Evolutionary conservation across 1,140 invertebrate species (phyloP), one percentile per base, ranked within the genome.

Genomic region (Euura saliciscinereae): DNA sequence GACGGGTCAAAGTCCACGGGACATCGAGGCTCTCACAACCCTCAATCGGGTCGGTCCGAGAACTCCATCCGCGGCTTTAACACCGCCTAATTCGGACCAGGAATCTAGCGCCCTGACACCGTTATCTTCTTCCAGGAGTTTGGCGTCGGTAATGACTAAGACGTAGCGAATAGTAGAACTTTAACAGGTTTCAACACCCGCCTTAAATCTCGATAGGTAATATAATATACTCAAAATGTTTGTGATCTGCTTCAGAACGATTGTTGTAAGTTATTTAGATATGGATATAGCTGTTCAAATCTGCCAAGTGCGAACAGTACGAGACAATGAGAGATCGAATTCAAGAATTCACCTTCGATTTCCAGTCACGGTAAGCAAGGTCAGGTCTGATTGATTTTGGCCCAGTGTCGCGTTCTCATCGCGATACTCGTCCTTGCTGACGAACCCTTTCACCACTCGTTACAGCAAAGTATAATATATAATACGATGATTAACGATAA

Each of bases 1-100:
- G 65, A 71, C 3, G 45, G 10, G 13, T 59, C 51, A 59, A 45
- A 70, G 2, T 43, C 42, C 43, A 65, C 7, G 2, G 72, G 71
- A 2, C 10, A 67, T 67, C 13, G 42, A 44, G 28, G 43, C 66
- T 8, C 28, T 42, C 66, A n/a, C 66, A 7, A 43, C 5, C 43
- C 4, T 43, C 59, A 45, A 2, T 44, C 28, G 2, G 69, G 74
- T 11, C 28, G 71, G 28, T 11, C 67, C 7, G 45, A 64, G 70
- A 65, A 43, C 74, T 67, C 68, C 42, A 43, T 13, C 28, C 11
- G 77, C 69, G 2, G 73, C 76, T 2, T 44, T 84, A 1, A 84
- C 83, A 0, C 83, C 82, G 0, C 83, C 83, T 0, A 84, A 82
- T 68, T 84, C 83, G 0, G 83, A 84, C 43, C 81, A 83, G 42